These are phyloP conservation scores for Beaufortia kweichowensis DNA, from an alignment of 2,113 vertebrate genomes.

Conservation along the genomic window DNA sequence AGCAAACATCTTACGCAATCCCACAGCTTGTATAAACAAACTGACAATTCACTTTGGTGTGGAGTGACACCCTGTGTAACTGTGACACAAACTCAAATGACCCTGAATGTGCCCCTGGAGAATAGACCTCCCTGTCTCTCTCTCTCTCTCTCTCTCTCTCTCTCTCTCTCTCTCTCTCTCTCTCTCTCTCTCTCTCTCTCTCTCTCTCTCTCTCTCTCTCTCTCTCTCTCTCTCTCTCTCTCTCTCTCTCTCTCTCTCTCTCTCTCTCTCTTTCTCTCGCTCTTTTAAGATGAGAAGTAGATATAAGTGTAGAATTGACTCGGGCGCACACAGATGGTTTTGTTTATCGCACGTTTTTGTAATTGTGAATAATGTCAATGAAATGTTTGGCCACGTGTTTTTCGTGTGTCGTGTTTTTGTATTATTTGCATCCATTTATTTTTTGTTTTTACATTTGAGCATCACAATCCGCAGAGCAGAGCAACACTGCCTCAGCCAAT, in stretches of 20 bases:
- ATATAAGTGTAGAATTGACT: neutral
- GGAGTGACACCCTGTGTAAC: constrained; percentile 77
- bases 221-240: constrained; percentile 43
- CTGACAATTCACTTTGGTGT: constrained; percentile 79
- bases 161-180: constrained; percentile 29
- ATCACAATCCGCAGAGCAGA: no score
- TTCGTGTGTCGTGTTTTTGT: no score
- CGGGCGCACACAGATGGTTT: neutral
- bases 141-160: constrained; percentile 46
- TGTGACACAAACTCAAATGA: constrained; percentile 74
- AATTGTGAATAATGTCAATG: neutral
- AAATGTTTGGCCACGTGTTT: no score
- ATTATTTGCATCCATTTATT: neutral
- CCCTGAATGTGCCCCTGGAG: constrained; percentile 72
- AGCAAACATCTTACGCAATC: constrained; percentile 74
- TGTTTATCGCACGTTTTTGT: neutral
- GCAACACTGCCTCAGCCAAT: no score
- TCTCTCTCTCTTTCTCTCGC: constrained; percentile 34
- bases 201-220: constrained; percentile 48
- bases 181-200: constrained; percentile 24
- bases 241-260: constrained; percentile 45
- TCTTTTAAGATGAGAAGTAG: constrained; percentile 18
- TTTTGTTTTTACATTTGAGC: no score
- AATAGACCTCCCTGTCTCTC: constrained; percentile 55
- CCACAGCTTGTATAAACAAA: constrained; percentile 81